Conservation (phyloP, 2,113 vertebrate genomes). For the Dicentrarchus labrax region DNA sequence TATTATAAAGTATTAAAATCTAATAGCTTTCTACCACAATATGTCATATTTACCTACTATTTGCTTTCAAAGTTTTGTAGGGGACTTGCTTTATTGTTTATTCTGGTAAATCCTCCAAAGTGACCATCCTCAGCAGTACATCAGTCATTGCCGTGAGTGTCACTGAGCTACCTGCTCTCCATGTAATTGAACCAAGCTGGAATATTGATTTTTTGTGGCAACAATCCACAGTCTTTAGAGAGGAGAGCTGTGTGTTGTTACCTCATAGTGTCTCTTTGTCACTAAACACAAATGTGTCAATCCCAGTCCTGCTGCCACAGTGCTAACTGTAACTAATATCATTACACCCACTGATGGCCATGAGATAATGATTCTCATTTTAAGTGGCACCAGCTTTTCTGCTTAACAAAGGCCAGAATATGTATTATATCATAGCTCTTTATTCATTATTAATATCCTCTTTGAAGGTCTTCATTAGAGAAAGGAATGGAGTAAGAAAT, state of each 20-base stretch:
- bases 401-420: conserved; percentile 42
- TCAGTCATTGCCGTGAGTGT: conserved; percentile 55
- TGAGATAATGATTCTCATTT: conserved; percentile 44
- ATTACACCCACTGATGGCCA: conserved; percentile 58
- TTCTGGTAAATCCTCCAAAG: conserved; percentile 19
- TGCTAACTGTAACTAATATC: conserved; percentile 30
- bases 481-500: conserved; percentile 32
- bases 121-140: conserved; percentile 31
- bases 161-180: conserved; percentile 59
- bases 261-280: conserved; percentile 61
- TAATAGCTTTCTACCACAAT: background rate
- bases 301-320: conserved; percentile 61
- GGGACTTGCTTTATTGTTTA: conserved; percentile 16
- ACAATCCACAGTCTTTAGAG: conserved; percentile 35
- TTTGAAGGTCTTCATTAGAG: conserved; percentile 49
- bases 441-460: conserved; percentile 64
- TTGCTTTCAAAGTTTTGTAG: conserved; percentile 1
- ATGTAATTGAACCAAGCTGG: conserved; percentile 68
- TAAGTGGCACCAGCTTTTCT: conserved; percentile 38
- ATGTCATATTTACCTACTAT: background rate
- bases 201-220: conserved; percentile 77
- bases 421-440: conserved; percentile 30
- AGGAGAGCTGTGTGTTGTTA: conserved; percentile 47
- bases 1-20: background rate
- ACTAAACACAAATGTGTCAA: conserved; percentile 58